phyloP scores from a whole-genome alignment of 2,797 vertebrate species.

The Ambastaia sidthimunki region DNA sequence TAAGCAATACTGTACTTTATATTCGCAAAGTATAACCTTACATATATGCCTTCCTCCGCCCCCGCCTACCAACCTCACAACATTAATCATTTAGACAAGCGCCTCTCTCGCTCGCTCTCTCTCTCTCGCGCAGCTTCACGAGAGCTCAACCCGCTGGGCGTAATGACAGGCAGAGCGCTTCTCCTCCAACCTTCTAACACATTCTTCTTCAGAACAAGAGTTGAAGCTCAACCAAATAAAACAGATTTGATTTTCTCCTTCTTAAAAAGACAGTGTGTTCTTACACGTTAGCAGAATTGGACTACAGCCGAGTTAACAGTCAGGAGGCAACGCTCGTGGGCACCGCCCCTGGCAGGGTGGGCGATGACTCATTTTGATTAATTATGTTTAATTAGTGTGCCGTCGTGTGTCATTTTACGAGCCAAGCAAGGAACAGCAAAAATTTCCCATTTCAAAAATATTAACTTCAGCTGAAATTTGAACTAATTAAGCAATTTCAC shows the following conservation, averaged over 20 bases:
- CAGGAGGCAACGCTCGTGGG: conserved; percentile 36
- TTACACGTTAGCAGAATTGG: conserved; percentile 26
- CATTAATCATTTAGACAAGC: conserved; percentile 95
- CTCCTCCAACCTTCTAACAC: conserved; percentile 61
- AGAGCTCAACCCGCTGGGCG: conserved; percentile 87
- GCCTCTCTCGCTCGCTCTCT: conserved; percentile 84
- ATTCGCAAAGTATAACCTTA: conserved; percentile 61
- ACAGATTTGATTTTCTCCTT: conserved; percentile 54
- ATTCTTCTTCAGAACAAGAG: conserved; percentile 67
- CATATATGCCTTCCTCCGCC: conserved; percentile 71
- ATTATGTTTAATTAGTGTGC: conserved; percentile 65
- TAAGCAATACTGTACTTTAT: conserved; percentile 56
- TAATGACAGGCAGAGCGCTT: conserved; percentile 75
- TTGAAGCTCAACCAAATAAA: conserved; percentile 69
- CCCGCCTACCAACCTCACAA: conserved; percentile 82
- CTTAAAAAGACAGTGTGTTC: conserved; percentile 6
- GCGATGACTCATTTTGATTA: conserved; percentile 62
- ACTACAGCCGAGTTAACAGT: neutral
- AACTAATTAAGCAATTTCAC: conserved; percentile 57
- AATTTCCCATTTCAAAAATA: conserved; percentile 58
- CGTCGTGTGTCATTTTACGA: conserved; percentile 62
- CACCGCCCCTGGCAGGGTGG: conserved; percentile 41
- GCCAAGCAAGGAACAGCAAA: conserved; percentile 60
- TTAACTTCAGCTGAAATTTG: conserved; percentile 59
- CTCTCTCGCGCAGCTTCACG: conserved; percentile 80